phyloP scores from a whole-genome alignment of 1,140 invertebrate species.

The Dinoponera quadriceps region DNA sequence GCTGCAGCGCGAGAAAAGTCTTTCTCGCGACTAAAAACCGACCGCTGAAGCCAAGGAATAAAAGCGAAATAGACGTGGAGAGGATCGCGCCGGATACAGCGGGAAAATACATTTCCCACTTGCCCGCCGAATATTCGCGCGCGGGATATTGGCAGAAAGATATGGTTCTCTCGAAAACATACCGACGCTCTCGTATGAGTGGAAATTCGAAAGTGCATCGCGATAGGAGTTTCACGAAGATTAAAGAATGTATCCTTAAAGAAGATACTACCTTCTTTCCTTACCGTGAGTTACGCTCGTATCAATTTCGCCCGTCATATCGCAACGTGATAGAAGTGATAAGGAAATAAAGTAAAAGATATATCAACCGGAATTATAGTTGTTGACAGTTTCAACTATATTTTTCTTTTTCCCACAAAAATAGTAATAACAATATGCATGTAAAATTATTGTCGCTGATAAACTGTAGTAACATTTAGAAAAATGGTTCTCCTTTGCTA shows the following conservation, averaged over 20 bases:
- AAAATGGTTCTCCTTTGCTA: no score
- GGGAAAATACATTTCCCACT: slow-evolving; percentile 44
- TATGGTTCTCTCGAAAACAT: slow-evolving; percentile 18
- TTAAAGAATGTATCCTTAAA: slow-evolving; percentile 43
- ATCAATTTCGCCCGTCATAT: background rate
- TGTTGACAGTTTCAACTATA: no score
- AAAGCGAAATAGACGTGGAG: slow-evolving; percentile 18
- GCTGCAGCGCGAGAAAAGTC: background rate
- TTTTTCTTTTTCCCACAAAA: no score
- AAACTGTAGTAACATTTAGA: no score
- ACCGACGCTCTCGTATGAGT: background rate
- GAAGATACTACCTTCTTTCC: background rate
- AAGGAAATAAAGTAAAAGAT: background rate
- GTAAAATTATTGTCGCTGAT: no score
- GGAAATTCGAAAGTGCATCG: slow-evolving; percentile 39
- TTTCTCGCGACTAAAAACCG: slow-evolving; percentile 38
- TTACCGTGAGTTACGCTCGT: background rate
- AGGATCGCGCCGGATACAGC: slow-evolving; percentile 21
- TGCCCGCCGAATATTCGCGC: slow-evolving; percentile 33
- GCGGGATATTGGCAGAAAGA: slow-evolving; percentile 37
- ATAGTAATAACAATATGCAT: no score
- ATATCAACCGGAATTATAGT: no score
- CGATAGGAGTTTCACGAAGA: background rate
- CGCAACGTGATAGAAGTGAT: background rate
- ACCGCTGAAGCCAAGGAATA: slow-evolving; percentile 30